phyloP scores from a whole-genome alignment of 2,888 invertebrate genomes.

The Chrysolina oricalcia region DNA sequence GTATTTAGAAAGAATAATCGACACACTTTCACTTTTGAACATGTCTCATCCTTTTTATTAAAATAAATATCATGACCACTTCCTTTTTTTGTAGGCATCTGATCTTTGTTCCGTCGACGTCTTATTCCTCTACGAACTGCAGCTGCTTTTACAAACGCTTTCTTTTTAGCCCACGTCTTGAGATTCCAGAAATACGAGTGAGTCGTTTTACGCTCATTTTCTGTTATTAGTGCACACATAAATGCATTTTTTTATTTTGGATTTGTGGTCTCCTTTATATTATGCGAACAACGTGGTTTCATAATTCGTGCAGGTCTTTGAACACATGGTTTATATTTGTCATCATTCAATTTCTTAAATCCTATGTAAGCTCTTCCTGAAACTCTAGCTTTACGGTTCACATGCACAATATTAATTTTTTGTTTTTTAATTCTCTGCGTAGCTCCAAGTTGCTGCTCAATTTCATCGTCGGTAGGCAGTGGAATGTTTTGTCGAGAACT shows the following conservation, averaged over 20 bases:
- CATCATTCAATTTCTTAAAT: neutral
- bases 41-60: slow-evolving; percentile 7
- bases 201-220: slow-evolving; percentile 1
- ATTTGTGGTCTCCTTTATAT: slow-evolving; percentile 1
- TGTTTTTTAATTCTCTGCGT: neutral
- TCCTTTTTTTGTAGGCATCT: neutral
- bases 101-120: slow-evolving; percentile 8
- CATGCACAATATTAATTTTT: neutral
- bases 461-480: neutral
- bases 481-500: neutral
- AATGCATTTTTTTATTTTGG: slow-evolving; percentile 12
- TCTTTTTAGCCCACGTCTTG: slow-evolving; percentile 28
- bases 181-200: slow-evolving; percentile 19
- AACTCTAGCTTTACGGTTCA: slow-evolving; percentile 1
- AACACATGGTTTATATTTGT: slow-evolving; percentile 1
- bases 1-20: slow-evolving; percentile 27
- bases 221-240: slow-evolving; percentile 20
- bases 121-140: slow-evolving; percentile 17
- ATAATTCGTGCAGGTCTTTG: neutral
- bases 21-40: slow-evolving; percentile 26
- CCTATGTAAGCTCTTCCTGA: neutral
- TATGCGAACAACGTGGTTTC: slow-evolving; percentile 1
- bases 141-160: slow-evolving; percentile 18
- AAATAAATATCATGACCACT: slow-evolving; percentile 20
- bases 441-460: neutral